These are phyloP conservation scores for Terebella lapidaria DNA, from an alignment of 2,888 invertebrate species.

Conservation along the genomic window DNA sequence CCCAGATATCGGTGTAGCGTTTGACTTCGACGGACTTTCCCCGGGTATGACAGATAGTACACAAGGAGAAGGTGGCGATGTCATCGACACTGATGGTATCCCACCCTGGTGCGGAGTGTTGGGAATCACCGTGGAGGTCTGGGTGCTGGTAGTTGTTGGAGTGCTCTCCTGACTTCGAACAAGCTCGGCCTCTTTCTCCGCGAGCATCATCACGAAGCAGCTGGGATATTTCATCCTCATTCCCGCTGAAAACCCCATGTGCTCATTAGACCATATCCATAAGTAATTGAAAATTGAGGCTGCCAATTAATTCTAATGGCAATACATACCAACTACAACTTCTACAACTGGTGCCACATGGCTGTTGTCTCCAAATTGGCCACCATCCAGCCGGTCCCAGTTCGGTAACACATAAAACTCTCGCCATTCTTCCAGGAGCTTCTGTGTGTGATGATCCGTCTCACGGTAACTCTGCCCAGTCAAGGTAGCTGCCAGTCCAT, in stretches of 20 bases:
- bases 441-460: constrained; percentile 60
- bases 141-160: neutral
- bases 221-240: constrained; percentile 93
- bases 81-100: neutral
- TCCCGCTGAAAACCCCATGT: constrained; percentile 62
- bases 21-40: neutral
- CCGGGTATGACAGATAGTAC: neutral
- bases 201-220: constrained; percentile 76
- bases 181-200: constrained; percentile 40
- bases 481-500: constrained; percentile 84
- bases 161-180: constrained; percentile 13
- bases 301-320: too few species aligned
- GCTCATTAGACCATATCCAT: neutral
- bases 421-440: constrained; percentile 83
- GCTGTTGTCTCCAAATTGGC: neutral
- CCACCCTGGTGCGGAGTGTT: neutral
- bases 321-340: constrained; percentile 55
- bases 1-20: neutral
- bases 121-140: neutral
- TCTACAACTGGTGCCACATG: constrained; percentile 61
- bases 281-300: neutral
- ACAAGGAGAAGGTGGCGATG: neutral
- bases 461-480: constrained; percentile 74
- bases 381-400: constrained; percentile 2
- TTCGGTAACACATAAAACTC: constrained; percentile 71